Conservation (phyloP, 2,888 invertebrate species). For the Oasisia sp. region DNA sequence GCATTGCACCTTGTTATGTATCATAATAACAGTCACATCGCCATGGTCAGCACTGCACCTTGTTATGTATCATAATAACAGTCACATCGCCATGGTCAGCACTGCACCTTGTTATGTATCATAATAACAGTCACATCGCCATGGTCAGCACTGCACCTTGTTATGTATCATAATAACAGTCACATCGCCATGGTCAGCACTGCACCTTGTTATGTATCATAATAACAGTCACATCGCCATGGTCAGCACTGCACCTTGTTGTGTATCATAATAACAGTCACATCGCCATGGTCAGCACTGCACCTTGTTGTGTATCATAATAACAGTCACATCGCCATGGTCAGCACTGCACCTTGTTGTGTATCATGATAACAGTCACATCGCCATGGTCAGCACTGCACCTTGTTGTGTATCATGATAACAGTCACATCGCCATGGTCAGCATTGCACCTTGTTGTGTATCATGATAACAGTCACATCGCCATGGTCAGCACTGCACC, state of each 20-base stretch:
- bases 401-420: conserved; percentile 69
- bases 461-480: conserved; percentile 93
- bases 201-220: neutral
- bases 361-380: conserved; percentile 89
- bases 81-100: conserved; percentile 91
- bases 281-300: conserved; percentile 82
- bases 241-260: conserved; percentile 65
- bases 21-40: conserved; percentile 97
- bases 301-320: conserved; percentile 68
- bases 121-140: conserved; percentile 98
- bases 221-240: conserved; percentile 99
- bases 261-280: conserved; percentile 88
- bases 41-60: conserved; percentile 73
- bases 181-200: conserved; percentile 88
- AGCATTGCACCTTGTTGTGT: conserved; percentile 36
- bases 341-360: conserved; percentile 49
- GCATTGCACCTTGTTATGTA: conserved; percentile 32
- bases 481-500: conserved; percentile 75
- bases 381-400: conserved; percentile 78
- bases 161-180: conserved; percentile 81
- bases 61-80: conserved; percentile 78
- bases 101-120: neutral
- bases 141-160: conserved; percentile 70
- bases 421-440: conserved; percentile 96
- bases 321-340: conserved; percentile 98